Evolutionary conservation across 2,888 invertebrate species (phyloP).

Genomic region (Agrotis ipsilon): DNA sequence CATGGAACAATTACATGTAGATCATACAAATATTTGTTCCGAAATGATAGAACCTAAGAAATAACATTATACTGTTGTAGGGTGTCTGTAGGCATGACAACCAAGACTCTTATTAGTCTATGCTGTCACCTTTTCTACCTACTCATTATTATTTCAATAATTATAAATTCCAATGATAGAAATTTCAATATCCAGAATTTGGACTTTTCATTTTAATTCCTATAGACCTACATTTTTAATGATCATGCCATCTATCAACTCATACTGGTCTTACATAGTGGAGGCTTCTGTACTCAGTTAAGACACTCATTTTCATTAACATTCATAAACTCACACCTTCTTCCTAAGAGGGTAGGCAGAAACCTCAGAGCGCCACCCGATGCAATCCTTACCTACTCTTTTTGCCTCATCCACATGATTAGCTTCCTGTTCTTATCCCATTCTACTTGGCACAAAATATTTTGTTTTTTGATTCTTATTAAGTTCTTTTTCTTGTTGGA

Average conservation of each 20-base stretch:
- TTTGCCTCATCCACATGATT: too few species aligned
- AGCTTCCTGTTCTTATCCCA: too few species aligned
- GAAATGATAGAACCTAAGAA: background rate
- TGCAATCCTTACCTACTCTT: too few species aligned
- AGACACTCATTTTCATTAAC: too few species aligned
- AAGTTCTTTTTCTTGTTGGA: too few species aligned
- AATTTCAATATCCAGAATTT: background rate
- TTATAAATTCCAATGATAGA: background rate
- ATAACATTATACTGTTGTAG: conserved; percentile 9
- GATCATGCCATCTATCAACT: background rate
- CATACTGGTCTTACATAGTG: background rate
- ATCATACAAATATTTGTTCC: too few species aligned
- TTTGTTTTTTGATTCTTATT: too few species aligned
- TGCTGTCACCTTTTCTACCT: background rate
- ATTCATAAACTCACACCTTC: too few species aligned
- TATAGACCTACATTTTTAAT: background rate
- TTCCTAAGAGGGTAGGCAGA: too few species aligned
- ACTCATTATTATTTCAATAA: conserved; percentile 13
- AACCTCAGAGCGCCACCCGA: too few species aligned
- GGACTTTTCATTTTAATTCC: background rate
- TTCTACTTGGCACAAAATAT: too few species aligned
- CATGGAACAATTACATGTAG: too few species aligned
- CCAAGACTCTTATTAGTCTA: conserved; percentile 22
- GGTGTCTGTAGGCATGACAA: conserved; percentile 35
- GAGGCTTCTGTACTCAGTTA: background rate